These are phyloP conservation scores for Butorides virescens DNA, from an alignment of 2,113 vertebrate species.

Conservation along the genomic window DNA sequence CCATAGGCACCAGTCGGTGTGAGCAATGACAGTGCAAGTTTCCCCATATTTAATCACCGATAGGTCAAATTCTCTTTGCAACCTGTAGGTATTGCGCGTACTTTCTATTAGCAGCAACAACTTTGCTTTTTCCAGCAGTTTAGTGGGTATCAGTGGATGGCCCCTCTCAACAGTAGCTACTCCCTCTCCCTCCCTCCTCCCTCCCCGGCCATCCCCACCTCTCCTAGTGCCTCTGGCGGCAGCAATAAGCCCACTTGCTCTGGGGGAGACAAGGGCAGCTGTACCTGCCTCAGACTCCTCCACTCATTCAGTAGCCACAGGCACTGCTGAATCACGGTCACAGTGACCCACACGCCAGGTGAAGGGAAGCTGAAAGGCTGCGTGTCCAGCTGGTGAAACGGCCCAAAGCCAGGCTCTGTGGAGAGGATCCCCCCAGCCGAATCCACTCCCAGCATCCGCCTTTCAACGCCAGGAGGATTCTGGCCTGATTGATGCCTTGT, in stretches of 20 bases:
- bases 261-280: fast-evolving
- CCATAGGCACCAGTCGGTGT: background rate
- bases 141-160: background rate
- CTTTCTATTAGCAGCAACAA: background rate
- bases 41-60: background rate
- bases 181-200: background rate
- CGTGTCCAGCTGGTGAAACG: background rate
- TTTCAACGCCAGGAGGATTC: background rate
- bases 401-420: background rate
- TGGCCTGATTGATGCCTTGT: background rate
- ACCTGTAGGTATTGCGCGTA: background rate
- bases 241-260: background rate
- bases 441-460: background rate
- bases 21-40: conserved; percentile 1
- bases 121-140: background rate
- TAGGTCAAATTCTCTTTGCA: background rate
- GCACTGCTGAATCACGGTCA: background rate
- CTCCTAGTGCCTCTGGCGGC: background rate
- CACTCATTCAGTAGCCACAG: background rate
- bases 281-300: background rate
- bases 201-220: background rate
- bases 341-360: background rate
- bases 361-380: background rate
- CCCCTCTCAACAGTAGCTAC: background rate
- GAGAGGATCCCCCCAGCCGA: background rate